Evolutionary conservation across 2,888 invertebrate genomes (phyloP).

Genomic region (Hirtodrosophila alboralis): DNA sequence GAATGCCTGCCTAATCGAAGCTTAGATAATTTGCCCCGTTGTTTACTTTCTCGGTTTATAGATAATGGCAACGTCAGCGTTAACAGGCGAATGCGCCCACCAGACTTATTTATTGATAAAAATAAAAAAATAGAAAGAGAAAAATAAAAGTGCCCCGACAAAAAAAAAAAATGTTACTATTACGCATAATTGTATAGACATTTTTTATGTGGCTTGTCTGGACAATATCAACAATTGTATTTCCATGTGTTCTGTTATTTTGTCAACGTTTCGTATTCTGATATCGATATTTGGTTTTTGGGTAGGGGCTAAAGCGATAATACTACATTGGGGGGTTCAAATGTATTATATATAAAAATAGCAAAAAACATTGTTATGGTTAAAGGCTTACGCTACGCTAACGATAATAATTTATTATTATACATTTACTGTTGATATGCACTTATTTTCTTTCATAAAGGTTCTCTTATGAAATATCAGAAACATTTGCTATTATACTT

Average conservation of each 20-base stretch:
- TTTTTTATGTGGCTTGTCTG: slow-evolving; percentile 34
- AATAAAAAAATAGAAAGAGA: slow-evolving; percentile 14
- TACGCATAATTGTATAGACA: slow-evolving; percentile 55
- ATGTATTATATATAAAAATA: no score
- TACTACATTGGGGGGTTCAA: slow-evolving; percentile 1
- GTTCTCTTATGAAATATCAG: no score
- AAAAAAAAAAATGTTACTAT: slow-evolving; percentile 45
- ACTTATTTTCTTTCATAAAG: no score
- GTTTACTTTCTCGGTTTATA: slow-evolving; percentile 72
- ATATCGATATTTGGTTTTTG: slow-evolving; percentile 30
- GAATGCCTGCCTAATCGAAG: slow-evolving; percentile 61
- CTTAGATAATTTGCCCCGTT: slow-evolving; percentile 71
- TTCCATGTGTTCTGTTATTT: slow-evolving; percentile 27
- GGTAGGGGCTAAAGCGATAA: slow-evolving; percentile 26
- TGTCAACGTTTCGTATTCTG: slow-evolving; percentile 6
- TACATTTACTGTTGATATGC: background rate
- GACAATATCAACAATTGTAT: slow-evolving; percentile 35
- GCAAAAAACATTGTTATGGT: slow-evolving; percentile 12
- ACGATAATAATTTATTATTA: slow-evolving; percentile 2
- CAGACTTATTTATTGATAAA: slow-evolving; percentile 62
- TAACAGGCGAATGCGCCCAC: slow-evolving; percentile 33
- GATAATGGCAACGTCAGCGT: slow-evolving; percentile 59
- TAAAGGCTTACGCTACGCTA: background rate
- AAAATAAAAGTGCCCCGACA: slow-evolving; percentile 29
- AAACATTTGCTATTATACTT: no score